Evolutionary conservation across 2,797 vertebrate genomes (phyloP), one percentile per base, ranked within the genome.

Genomic region (Merluccius polli): DNA sequence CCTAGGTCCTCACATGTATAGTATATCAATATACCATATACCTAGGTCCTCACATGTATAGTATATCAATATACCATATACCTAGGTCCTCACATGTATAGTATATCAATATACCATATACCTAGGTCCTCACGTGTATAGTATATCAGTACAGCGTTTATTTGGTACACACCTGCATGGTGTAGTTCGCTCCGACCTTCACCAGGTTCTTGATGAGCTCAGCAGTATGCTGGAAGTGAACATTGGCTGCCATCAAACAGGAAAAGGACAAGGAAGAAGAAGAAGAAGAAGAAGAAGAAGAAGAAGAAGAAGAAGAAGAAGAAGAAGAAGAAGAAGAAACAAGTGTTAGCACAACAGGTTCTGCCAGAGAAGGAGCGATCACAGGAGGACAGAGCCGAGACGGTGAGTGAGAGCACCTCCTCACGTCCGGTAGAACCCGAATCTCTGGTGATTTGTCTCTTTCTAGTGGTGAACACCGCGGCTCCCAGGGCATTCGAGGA

Each of bases 211-310:
- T 98, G 89, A 99, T 95, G 84, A 99, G 93, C 93, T 99, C 97
- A 78, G 98, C 98, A 80, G 95, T 96, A 86, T 99, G 97, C 85
- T 99, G 97, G 83, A 99, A 99, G 92, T 99, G 97, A 90, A 98
- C 93, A 92, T 98, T 97, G 76, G 96, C 97, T 98, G 89, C 52
- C 10, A 3, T 68, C 24, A 16, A 68, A 31, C 2, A n/a, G n/a
- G n/a, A n/a, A n/a, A n/a, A n/a, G n/a, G n/a, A n/a, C n/a, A n/a
- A n/a, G n/a, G n/a, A n/a, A n/a, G n/a, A n/a, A n/a, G n/a, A n/a
- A n/a, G n/a, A n/a, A n/a, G n/a, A n/a, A n/a, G n/a, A n/a, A n/a
- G n/a, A n/a, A n/a, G n/a, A n/a, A n/a, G n/a, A n/a, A n/a, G n/a
- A n/a, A n/a, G n/a, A n/a, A n/a, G n/a, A n/a, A n/a, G n/a, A n/a